Base-by-base conservation (phyloP, 2,113 vertebrate species). In the Accipiter cooperii region DNA sequence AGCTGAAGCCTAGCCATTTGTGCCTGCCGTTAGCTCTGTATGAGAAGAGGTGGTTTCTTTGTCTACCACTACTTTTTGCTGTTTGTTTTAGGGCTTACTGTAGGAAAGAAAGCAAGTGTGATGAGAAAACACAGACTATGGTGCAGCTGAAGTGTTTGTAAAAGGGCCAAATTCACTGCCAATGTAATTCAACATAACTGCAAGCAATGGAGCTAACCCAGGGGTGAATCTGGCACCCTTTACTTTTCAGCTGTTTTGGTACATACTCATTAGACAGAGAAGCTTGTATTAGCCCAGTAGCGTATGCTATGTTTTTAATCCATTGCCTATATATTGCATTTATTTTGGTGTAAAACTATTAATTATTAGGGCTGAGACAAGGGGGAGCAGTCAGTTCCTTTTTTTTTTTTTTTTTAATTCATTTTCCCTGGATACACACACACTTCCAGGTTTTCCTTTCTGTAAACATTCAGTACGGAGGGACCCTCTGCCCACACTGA, bases 161-260 rank as follows among this genome's bases (percentile, higher is more conserved):
- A 93, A 96, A 93, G 46, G 65, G 31, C 52, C 63, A 69, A 52
- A 82, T 79, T 91, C 84, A 69, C 61, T 89, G 74, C 86, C 94
- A 90, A 40, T 65, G n/a, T 94, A 95, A 89, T 69, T 91, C 69
- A 69, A 85, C n/a, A 17, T n/a, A 94, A 80, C 74, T 92, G 55
- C 75, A 87, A 84, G 47, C 13, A 42, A 31, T 34, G 57, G 65
- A 81, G 34, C 36, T 87, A 91, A 80, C 28, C 28, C 66, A 55
- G n/a, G n/a, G 21, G 21, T 87, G 63, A 96, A 47, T 70, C 61
- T 94, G 65, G 49, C 57, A 79, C 14, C 64, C 28, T 86, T 84
- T 64, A 22, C 16, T 84, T 87, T 64, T 81, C 34, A 92, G 40
- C 24, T 92, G 28, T 19, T 82, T 89, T 65, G n/a, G 28, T 89